Base-by-base conservation (phyloP, 2,797 vertebrate genomes). In the Pipistrellus pipistrellus region DNA sequence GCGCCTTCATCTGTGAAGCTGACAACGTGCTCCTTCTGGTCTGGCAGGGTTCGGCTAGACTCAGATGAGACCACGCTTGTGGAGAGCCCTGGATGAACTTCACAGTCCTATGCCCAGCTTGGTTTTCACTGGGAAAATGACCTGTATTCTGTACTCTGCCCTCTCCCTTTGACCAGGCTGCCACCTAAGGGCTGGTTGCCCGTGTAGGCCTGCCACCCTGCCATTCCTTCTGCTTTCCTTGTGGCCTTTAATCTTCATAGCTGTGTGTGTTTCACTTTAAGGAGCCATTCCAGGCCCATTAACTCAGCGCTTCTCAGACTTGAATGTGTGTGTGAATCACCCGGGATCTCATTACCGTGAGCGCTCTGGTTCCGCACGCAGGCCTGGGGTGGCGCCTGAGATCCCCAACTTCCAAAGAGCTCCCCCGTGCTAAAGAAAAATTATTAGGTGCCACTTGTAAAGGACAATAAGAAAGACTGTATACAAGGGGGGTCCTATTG, bases 201-300 rank as follows among this genome's bases (percentile, higher is more conserved):
- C 3, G 0, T 3, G 14, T 3, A n/a, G 69, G 30, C n/a, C 59
- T 27, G 4, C 62, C 6, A 3, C 6, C 27, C 59, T 2, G 0
- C 23, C 0, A 1, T 46, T 25, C 30, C 38, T 84, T 57, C 68
- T 23, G 48, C 18, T 78, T 84, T 41, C 27, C 41, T 57, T 48
- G 44, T n/a, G 21, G 30, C 35, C 44, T 68, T 69, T 21, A n/a
- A 57, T 78, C 20, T 78, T 62, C 86, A 69, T 10, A 75, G 72
- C 9, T 69, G 13, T 35, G 38, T 82, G 64, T 18, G 1, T 46
- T 69, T 69, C 32, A 0, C 27, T 71, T 62, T 46, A 3, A 8
- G 95, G 32, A 7, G 15, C 30, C n/a, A 59, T 21, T 38, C 41
- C 46, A 13, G 57, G 9, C 3, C 27, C 25, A n/a, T 59, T 48